A percentile compares a stretch with the other conserved stretches of the same genome.
Conservation (phyloP, 2,888 invertebrate species). For the Ichneumon xanthorius region DNA sequence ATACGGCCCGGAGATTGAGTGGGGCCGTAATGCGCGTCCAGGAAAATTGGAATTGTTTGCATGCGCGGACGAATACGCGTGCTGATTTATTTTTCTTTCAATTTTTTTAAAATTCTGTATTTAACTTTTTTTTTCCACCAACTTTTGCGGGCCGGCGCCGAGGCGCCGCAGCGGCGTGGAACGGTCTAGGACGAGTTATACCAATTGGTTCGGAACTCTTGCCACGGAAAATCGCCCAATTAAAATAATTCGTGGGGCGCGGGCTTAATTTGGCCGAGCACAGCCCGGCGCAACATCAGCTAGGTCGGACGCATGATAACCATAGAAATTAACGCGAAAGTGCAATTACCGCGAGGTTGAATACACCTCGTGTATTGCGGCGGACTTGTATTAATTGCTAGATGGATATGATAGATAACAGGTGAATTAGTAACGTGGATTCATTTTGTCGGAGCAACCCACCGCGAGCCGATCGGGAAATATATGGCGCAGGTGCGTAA, state of each 20-base stretch:
- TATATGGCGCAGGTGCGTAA: background rate
- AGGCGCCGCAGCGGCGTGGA: background rate
- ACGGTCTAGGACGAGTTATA: conserved; percentile 40
- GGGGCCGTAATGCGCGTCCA: conserved; percentile 36
- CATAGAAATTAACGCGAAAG: conserved; percentile 21
- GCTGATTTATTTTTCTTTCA: conserved; percentile 31
- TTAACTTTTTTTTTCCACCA: background rate
- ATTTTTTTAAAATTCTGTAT: background rate
- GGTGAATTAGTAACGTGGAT: conserved; percentile 18
- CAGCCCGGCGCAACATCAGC: conserved; percentile 35
- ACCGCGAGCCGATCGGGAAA: background rate
- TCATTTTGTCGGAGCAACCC: background rate
- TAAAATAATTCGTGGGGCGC: conserved; percentile 54
- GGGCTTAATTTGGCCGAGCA: conserved; percentile 52
- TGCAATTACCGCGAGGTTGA: conserved; percentile 23
- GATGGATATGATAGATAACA: conserved; percentile 1
- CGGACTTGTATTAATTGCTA: conserved; percentile 11
- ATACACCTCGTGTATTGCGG: conserved; percentile 6
- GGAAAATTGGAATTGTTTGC: conserved; percentile 56
- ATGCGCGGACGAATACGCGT: conserved; percentile 35
- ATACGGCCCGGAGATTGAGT: conserved; percentile 30
- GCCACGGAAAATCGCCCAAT: conserved; percentile 58
- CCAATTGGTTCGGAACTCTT: conserved; percentile 25
- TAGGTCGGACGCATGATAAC: conserved; percentile 2
- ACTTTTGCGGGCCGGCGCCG: background rate